A percentile compares a stretch with the other conserved stretches of the same genome.
Conservation (phyloP, 2,888 invertebrate species). For the Chorisops tibialis region DNA sequence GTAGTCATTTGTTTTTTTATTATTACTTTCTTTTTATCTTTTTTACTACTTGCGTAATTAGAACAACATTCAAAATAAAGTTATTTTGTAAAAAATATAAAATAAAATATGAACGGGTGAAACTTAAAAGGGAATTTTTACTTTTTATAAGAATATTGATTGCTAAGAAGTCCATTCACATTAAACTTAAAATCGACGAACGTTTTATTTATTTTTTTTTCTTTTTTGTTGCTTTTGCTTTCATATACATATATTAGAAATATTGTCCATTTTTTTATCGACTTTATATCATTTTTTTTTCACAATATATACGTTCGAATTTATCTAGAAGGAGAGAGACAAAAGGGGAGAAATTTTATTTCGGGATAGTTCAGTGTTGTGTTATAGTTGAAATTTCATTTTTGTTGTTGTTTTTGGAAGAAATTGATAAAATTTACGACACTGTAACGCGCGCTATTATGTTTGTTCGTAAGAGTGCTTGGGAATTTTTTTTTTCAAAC, state of each 20-base stretch:
- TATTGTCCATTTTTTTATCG: slow-evolving; percentile 3
- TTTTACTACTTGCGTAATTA: too few relatives aligned
- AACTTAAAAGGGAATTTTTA: slow-evolving; percentile 17
- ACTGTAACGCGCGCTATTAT: too few relatives aligned
- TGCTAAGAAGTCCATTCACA: slow-evolving; percentile 23
- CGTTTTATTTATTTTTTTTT: slow-evolving; percentile 6
- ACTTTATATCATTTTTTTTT: neutral
- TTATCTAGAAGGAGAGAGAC: neutral
- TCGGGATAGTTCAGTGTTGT: too few relatives aligned
- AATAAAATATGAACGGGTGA: slow-evolving; percentile 16
- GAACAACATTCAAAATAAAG: neutral
- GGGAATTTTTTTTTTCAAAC: too few relatives aligned
- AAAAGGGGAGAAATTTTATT: neutral
- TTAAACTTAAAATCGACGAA: slow-evolving; percentile 23
- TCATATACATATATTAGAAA: too few relatives aligned
- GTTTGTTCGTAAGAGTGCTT: too few relatives aligned
- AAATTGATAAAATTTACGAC: too few relatives aligned
- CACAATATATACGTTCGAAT: slow-evolving; percentile 5
- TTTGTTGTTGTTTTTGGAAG: too few relatives aligned
- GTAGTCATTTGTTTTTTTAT: too few relatives aligned
- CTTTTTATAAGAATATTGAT: slow-evolving; percentile 15
- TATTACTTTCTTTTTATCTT: too few relatives aligned
- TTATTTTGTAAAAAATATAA: slow-evolving; percentile 9
- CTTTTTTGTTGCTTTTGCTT: neutral
- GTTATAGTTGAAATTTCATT: too few relatives aligned